Evolutionary conservation across 2,888 invertebrate species (phyloP).

Genomic region (Rhyacophila evoluta): DNA sequence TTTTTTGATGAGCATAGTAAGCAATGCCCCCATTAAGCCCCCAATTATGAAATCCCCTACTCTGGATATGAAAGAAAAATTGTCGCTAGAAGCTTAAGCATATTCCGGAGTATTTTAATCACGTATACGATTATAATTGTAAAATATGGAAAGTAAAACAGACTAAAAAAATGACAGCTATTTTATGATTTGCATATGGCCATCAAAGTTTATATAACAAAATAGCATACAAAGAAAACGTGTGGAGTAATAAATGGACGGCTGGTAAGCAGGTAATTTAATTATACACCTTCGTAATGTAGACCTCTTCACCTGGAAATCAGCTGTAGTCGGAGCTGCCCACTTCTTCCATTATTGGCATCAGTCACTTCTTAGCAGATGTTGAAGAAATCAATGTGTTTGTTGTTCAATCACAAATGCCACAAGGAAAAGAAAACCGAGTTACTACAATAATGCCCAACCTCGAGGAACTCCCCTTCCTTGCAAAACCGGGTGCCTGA

Average conservation of each 20-base stretch:
- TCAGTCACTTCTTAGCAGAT: slow-evolving; percentile 34
- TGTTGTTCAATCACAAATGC: slow-evolving; percentile 42
- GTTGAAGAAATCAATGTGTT: slow-evolving; percentile 45
- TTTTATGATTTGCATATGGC: too few relatives aligned
- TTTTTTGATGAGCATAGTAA: too few relatives aligned
- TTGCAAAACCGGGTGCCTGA: slow-evolving; percentile 32
- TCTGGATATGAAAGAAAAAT: too few relatives aligned
- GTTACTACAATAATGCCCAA: slow-evolving; percentile 36
- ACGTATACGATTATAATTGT: too few relatives aligned
- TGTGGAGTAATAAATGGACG: neutral
- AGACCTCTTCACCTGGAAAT: slow-evolving; percentile 12
- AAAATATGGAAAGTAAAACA: too few relatives aligned
- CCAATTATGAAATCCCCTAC: too few relatives aligned
- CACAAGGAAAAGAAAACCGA: slow-evolving; percentile 15
- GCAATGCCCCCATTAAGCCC: too few relatives aligned
- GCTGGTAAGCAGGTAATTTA: neutral
- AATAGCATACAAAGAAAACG: too few relatives aligned
- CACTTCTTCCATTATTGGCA: neutral
- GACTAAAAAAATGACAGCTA: too few relatives aligned
- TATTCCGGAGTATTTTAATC: too few relatives aligned
- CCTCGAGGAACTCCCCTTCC: slow-evolving; percentile 35
- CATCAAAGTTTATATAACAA: too few relatives aligned
- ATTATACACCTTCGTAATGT: slow-evolving; percentile 5
- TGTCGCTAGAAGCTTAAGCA: too few relatives aligned
- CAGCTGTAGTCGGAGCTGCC: neutral